Percentiles rank a stretch among this genome's conserved stretches.
Evolutionary conservation across 2,888 invertebrate species (phyloP).

Genomic region (Lasioglossum villosulum): DNA sequence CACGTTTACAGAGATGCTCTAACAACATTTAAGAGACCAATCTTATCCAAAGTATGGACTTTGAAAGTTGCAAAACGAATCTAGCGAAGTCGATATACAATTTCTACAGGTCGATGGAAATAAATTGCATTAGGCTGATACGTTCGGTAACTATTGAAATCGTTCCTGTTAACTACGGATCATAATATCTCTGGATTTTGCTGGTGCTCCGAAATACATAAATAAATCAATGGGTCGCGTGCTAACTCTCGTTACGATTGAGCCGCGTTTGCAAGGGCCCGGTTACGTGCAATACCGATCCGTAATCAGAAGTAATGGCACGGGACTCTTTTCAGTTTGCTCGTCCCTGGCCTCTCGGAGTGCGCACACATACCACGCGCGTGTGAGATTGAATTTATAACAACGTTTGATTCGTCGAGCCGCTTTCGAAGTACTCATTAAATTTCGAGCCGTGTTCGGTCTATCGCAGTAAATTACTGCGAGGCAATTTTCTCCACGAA

Average conservation of each 20-base stretch:
- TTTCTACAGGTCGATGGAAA: background rate
- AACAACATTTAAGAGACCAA: background rate
- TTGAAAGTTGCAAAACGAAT: background rate
- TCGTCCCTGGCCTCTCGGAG: slow-evolving; percentile 24
- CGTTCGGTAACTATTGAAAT: slow-evolving; percentile 17
- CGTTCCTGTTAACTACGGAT: slow-evolving; percentile 19
- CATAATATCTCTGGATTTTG: slow-evolving; percentile 56
- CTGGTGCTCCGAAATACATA: slow-evolving; percentile 54
- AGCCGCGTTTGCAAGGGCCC: slow-evolving; percentile 45
- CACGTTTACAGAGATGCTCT: background rate
- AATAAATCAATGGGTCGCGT: slow-evolving; percentile 65
- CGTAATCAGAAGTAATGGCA: slow-evolving; percentile 59
- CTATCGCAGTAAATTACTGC: background rate
- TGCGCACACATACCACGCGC: slow-evolving; percentile 19
- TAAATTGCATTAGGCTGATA: background rate
- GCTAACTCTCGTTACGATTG: slow-evolving; percentile 35
- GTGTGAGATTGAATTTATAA: slow-evolving; percentile 59
- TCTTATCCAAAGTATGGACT: background rate
- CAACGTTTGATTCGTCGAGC: slow-evolving; percentile 35
- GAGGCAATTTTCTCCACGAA: background rate
- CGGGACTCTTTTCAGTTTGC: slow-evolving; percentile 46
- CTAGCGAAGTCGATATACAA: background rate
- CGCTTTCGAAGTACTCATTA: slow-evolving; percentile 15
- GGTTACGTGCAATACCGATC: slow-evolving; percentile 62
- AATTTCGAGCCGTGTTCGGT: slow-evolving; percentile 9